These are phyloP conservation scores for Phocoena sinus DNA, from an alignment of 2,113 vertebrate genomes.

Conservation along the genomic window DNA sequence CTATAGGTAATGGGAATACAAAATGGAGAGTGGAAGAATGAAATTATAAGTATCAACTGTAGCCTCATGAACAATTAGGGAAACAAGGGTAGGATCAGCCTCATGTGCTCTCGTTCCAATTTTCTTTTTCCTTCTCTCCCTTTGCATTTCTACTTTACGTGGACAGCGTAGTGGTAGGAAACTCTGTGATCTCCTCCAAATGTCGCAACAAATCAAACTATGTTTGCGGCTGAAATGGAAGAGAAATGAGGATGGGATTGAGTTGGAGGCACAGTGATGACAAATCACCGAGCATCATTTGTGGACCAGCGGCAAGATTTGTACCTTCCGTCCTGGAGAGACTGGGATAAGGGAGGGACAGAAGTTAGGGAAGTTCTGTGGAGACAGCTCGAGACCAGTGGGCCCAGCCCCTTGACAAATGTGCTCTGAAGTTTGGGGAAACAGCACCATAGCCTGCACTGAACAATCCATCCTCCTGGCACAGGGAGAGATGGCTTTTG, in stretches of 20 bases:
- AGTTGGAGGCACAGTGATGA: not conserved
- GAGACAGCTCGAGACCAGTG: not conserved
- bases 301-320: not conserved
- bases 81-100: not conserved
- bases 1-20: not conserved
- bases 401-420: not conserved
- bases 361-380: not conserved
- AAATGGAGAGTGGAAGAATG: not conserved
- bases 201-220: not conserved
- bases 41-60: not conserved
- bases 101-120: not conserved
- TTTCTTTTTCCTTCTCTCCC: not conserved
- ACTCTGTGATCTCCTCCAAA: not conserved
- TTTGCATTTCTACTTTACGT: not conserved
- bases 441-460: not conserved
- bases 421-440: not conserved
- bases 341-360: not conserved
- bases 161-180: not conserved
- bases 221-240: not conserved
- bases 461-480: not conserved
- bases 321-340: not conserved
- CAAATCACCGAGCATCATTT: conserved; percentile 2
- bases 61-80: not conserved
- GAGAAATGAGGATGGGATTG: not conserved
- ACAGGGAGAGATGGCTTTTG: not conserved